Conservation (phyloP, 2,113 vertebrate genomes). For the Oncorhynchus kisutch region DNA sequence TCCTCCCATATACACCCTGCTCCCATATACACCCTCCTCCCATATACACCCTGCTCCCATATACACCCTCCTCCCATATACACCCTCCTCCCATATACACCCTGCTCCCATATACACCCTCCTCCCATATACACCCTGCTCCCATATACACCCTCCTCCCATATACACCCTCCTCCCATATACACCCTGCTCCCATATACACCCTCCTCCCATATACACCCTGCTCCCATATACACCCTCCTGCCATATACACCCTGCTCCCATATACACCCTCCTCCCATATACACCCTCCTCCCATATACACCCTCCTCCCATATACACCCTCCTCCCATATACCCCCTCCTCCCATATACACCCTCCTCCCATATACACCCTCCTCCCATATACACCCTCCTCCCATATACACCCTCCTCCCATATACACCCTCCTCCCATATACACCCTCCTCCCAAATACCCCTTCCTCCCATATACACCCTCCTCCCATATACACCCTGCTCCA, state of each 20-base stretch:
- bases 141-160: no score
- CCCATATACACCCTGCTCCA: slow-evolving; percentile 15
- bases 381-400: slow-evolving; percentile 14
- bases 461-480: slow-evolving; percentile 28
- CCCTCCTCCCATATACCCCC: slow-evolving; percentile 22
- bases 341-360: slow-evolving; percentile 23
- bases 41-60: slow-evolving; percentile 14
- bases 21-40: slow-evolving; percentile 36
- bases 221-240: slow-evolving; percentile 36
- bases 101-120: slow-evolving; percentile 36
- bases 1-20: slow-evolving; percentile 24
- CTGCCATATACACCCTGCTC: slow-evolving; percentile 11
- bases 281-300: slow-evolving; percentile 18
- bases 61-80: no score
- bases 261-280: slow-evolving; percentile 33
- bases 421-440: slow-evolving; percentile 20
- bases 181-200: slow-evolving; percentile 17
- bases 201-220: slow-evolving; percentile 32
- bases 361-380: slow-evolving; percentile 36
- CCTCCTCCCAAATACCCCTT: no score
- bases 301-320: slow-evolving; percentile 32
- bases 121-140: slow-evolving; percentile 13
- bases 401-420: slow-evolving; percentile 35
- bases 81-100: slow-evolving; percentile 33
- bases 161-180: slow-evolving; percentile 34